A percentile compares a stretch with the other conserved stretches of the same genome.
These are phyloP conservation scores for Nasua narica DNA, from an alignment of 2,797 vertebrate species.

Conservation along the genomic window DNA sequence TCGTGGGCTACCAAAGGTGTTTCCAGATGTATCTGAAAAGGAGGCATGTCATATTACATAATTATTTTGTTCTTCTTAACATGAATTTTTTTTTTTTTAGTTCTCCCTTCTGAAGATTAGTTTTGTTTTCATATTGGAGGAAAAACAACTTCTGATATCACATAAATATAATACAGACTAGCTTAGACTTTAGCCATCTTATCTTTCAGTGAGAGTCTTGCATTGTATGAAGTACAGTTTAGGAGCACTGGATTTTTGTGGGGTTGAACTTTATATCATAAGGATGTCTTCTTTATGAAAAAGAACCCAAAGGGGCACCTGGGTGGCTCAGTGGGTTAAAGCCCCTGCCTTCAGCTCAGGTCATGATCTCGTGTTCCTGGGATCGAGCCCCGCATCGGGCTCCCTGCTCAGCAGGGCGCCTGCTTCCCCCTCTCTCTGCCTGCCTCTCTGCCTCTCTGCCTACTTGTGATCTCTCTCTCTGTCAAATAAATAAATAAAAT, in stretches of 20 bases:
- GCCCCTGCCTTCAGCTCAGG: too few relatives aligned
- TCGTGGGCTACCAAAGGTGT: not conserved
- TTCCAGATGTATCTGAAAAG: not conserved
- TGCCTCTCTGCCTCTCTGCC: too few relatives aligned
- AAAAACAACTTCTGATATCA: not conserved
- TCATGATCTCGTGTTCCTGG: too few relatives aligned
- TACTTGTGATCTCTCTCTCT: too few relatives aligned
- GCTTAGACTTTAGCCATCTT: too few relatives aligned
- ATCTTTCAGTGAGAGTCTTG: not conserved
- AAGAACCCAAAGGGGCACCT: too few relatives aligned
- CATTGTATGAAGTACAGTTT: rapidly evolving
- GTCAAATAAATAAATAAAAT: too few relatives aligned
- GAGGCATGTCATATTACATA: rapidly evolving
- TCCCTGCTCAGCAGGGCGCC: too few relatives aligned
- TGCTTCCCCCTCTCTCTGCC: too few relatives aligned
- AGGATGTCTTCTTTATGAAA: not conserved
- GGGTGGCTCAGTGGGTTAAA: too few relatives aligned
- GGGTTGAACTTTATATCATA: not conserved
- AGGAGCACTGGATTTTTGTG: not conserved
- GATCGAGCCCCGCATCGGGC: too few relatives aligned
- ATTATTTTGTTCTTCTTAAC: not conserved
- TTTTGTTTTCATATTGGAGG: not conserved
- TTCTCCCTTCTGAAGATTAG: not conserved
- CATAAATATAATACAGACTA: rapidly evolving
- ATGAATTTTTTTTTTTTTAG: not conserved